Evolutionary conservation across 2,113 vertebrate genomes (phyloP), one percentile per base, ranked within the genome.

Genomic region (Nycticebus coucang): DNA sequence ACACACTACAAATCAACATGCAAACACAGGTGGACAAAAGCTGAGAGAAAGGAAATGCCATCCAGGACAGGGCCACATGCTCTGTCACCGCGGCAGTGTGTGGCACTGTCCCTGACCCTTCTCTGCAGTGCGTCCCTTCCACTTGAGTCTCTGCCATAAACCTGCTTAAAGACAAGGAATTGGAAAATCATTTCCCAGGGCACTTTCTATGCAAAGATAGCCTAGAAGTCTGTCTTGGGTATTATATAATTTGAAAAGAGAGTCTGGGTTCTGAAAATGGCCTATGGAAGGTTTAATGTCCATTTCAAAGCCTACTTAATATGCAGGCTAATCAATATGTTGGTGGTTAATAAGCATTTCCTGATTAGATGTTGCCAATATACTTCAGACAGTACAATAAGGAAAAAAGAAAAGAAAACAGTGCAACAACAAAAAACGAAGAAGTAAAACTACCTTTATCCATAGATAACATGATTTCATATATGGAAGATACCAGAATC

Each of bases 11-110:
- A 35, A 2, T 33, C 57, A 10, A 15, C 50, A 13, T 6, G 22
- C 30, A 59, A 2, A 19, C 2, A 15, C 33, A 33, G 59, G 62
- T 22, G 33, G 66, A 35, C 2, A 41, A 26, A 28, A 10, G 41
- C 1, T 1, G 24, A 3, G 35, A 19, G 3, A 6, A 17, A 3
- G 83, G 22, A 18, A 2, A 3, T 0, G 7, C 19, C 6, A 0
- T 0, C 0, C 1, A 33, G 7, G 75, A 1, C 24, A 7, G 35
- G 45, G 45, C 45, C 8, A 8, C 8, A 50, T 8, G 9, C 45
- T 50, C 45, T 50, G 45, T 50, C 45, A 50, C 45, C 8, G 10
- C 45, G 7, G 45, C 45, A 50, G 45, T 9, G 45, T 8, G 45
- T 50, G 45, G 45, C 45, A 50, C 45, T 50, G 45, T 50, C 45